A percentile compares a stretch with the other conserved stretches of the same genome.
phyloP scores from a whole-genome alignment of 1,140 invertebrate species.

The Phortica variegata region DNA sequence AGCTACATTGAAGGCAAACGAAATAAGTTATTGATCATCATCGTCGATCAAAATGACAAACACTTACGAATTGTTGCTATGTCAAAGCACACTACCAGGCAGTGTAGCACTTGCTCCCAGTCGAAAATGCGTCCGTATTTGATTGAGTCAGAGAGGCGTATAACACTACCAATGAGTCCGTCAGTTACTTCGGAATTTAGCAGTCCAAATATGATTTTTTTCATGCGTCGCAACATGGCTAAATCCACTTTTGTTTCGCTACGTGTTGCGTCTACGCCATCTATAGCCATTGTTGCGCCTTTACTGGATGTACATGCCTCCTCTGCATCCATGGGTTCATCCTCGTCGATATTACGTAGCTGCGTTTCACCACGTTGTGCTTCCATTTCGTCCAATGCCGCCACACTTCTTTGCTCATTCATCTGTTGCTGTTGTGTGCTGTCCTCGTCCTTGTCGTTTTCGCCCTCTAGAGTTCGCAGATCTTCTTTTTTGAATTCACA shows the following conservation, averaged over 20 bases:
- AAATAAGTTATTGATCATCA: no score
- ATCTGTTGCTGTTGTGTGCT: conserved; percentile 48
- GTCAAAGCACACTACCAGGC: conserved; percentile 86
- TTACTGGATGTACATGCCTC: background rate
- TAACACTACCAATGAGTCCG: conserved; percentile 77
- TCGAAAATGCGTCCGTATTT: conserved; percentile 40
- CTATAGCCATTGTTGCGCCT: background rate
- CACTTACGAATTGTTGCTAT: conserved; percentile 73
- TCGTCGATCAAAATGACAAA: background rate
- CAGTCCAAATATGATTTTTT: conserved; percentile 61
- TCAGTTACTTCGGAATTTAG: conserved; percentile 61
- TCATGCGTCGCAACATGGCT: conserved; percentile 66
- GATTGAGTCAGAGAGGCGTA: conserved; percentile 63
- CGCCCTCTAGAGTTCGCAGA: conserved; percentile 70
- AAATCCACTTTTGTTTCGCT: conserved; percentile 63
- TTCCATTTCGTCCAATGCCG: background rate
- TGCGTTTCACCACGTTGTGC: no score
- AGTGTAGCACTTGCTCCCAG: conserved; percentile 67
- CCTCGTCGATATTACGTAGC: conserved; percentile 16
- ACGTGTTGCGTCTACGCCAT: background rate
- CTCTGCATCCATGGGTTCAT: conserved; percentile 33
- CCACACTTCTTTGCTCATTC: background rate
- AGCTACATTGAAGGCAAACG: conserved; percentile 25
- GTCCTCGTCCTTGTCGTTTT: conserved; percentile 82
- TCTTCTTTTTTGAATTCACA: conserved; percentile 66